Evolutionary conservation across 2,888 invertebrate species (phyloP).

Genomic region (Branchellion lobata): DNA sequence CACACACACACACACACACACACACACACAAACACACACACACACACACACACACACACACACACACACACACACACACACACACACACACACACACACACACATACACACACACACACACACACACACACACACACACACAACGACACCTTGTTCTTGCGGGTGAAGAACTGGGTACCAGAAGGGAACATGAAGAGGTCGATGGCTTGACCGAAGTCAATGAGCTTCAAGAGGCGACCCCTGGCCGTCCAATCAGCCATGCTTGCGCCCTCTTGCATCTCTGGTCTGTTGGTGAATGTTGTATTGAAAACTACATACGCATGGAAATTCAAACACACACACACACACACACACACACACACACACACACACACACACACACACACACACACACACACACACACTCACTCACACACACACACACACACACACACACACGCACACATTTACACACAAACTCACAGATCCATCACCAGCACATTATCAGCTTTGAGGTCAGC

Average conservation of each 20-base stretch:
- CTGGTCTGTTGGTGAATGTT: constrained; percentile 42
- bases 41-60: constrained; percentile 22
- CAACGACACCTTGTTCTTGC: constrained; percentile 31
- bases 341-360: not conserved
- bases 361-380: not conserved
- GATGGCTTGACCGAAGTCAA: constrained; percentile 91
- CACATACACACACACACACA: not conserved
- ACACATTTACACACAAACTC: constrained; percentile 56
- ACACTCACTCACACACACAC: constrained; percentile 59
- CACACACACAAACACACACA: not conserved
- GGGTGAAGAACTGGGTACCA: constrained; percentile 73
- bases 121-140: not conserved
- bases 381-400: not conserved
- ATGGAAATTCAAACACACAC: not conserved
- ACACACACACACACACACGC: no score
- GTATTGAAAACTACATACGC: not conserved
- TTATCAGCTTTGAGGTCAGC: constrained; percentile 96
- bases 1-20: not conserved
- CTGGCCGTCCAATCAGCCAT: not conserved
- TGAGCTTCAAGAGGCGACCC: constrained; percentile 65
- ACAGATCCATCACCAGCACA: constrained; percentile 70
- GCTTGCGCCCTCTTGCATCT: not conserved
- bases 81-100: not conserved
- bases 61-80: constrained; percentile 17
- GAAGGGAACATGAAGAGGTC: constrained; percentile 83